phyloP scores from a whole-genome alignment of 2,888 invertebrate genomes.

The Acleris literana region DNA sequence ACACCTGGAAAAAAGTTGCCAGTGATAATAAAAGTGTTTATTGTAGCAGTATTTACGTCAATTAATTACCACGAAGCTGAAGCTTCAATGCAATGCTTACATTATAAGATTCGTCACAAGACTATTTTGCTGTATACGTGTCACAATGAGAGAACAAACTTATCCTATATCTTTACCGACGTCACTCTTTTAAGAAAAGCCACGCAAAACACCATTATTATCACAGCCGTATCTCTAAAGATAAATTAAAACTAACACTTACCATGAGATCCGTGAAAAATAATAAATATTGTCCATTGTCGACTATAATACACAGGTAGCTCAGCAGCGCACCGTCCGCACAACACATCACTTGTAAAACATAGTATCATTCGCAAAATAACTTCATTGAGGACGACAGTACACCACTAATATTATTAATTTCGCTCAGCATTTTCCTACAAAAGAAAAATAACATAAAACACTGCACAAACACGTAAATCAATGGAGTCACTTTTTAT shows the following conservation, averaged over 20 bases:
- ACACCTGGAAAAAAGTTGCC: constrained; percentile 1
- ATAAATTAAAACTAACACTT: constrained; percentile 30
- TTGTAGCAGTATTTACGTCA: constrained; percentile 26
- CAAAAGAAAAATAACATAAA: constrained; percentile 79
- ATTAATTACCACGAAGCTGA: no score
- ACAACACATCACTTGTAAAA: constrained; percentile 78
- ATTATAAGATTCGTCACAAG: no score
- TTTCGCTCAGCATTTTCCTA: constrained; percentile 82
- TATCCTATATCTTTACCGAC: no score
- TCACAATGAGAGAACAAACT: no score
- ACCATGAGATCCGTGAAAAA: constrained; percentile 36
- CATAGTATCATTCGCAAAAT: constrained; percentile 81
- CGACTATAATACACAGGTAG: constrained; percentile 28
- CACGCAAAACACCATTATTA: not conserved
- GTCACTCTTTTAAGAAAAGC: no score
- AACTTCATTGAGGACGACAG: constrained; percentile 80
- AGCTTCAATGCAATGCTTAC: no score
- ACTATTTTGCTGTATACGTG: no score
- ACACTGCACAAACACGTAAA: constrained; percentile 69
- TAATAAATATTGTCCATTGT: constrained; percentile 27
- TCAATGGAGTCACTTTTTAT: constrained; percentile 25
- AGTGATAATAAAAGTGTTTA: constrained; percentile 42
- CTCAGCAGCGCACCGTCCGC: constrained; percentile 73
- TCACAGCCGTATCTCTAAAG: not conserved
- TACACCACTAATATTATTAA: constrained; percentile 83